Evolutionary conservation across 2,888 invertebrate species (phyloP), one percentile per base, ranked within the genome.

Genomic region (Himalopsyche anomala): DNA sequence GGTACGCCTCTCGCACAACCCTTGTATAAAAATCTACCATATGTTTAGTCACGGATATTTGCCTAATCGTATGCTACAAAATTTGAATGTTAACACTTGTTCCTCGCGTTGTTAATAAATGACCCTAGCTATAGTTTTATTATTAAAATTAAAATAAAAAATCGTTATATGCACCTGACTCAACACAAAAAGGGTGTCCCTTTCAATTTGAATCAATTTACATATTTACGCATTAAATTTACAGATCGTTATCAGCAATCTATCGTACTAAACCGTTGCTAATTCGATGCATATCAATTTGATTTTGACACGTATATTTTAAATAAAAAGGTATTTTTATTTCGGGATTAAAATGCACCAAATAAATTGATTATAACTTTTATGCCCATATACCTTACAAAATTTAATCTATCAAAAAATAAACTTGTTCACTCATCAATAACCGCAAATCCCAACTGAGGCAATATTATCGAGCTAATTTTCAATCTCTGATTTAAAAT

Each of bases 21-120:
- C 74, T 36, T 74, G 74, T 74, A 36, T 5, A 74, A 80, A 80
- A 80, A 45, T 42, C 82, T 45, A 79, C 85, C 88, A 87, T 87
- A 87, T 87, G 87, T 82, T 87, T 85, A 83, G 88, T 84, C 85
- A 88, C 86, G 88, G 88, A 85, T 62, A 85, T 88, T 38, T 82
- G 45, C n/a, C 80, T 86, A 85, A 87, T 84, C 83, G 45, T 83
- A 86, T 83, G 87, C 84, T 80, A 56, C 83, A 84, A 74, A 87
- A 82, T 88, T 85, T 83, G 82, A 86, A 86, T 86, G 87, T 87
- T 88, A 85, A 87, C 88, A 88, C 88, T 87, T 87, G 87, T 87
- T 79, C 81, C 45, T 79, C 42, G 55, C 83, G 62, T 45, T 83
- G 38, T 28, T 86, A 84, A 86, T 84, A 82, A 86, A 84, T 84